Evolutionary conservation across 2,888 invertebrate genomes (phyloP), one percentile per base, ranked within the genome.

Genomic region (Thera obeliscata): DNA sequence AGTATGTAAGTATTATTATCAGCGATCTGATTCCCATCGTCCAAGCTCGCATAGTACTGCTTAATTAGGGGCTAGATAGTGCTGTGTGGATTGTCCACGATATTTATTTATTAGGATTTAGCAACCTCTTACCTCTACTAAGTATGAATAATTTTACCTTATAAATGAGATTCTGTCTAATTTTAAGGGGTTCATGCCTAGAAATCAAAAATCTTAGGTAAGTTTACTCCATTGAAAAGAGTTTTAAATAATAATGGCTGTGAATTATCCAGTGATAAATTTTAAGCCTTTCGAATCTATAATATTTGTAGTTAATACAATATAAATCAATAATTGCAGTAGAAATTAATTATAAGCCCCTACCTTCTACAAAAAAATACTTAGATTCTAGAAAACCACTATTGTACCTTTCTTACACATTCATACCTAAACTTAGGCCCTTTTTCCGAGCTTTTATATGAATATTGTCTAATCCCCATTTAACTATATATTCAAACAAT

Each of bases 221-320:
- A 59, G 46, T 62, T 60, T 43, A 46, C 35, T 43, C 36, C 59
- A 59, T 52, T 35, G 46, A 66, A 35, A 65, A 81, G 78, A 85
- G 87, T 88, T 79, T 84, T 87, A 87, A 83, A 80, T 71, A 79
- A 73, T 77, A 79, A 81, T 81, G 89, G 89, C 89, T 89, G 89
- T 89, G 89, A 89, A 81, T 76, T 74, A 79, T 72, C 69, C 81
- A 81, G 85, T 88, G 81, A 84, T 86, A 77, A 80, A 78, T 87
- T 86, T 87, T 83, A 79, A 81, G 82, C 72, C 64, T 56, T 64
- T 50, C 50, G 41, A 46, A 54, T 55, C 36, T 55, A 64, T 57
- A 55, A 52, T 58, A 64, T 58, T 54, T 48, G 35, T 64, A 64
- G 43, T 22, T 46, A 33, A 33, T 52, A 52, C 33, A 33, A 50